Conservation (phyloP, 2,113 vertebrate species). For the Alosa alosa region DNA sequence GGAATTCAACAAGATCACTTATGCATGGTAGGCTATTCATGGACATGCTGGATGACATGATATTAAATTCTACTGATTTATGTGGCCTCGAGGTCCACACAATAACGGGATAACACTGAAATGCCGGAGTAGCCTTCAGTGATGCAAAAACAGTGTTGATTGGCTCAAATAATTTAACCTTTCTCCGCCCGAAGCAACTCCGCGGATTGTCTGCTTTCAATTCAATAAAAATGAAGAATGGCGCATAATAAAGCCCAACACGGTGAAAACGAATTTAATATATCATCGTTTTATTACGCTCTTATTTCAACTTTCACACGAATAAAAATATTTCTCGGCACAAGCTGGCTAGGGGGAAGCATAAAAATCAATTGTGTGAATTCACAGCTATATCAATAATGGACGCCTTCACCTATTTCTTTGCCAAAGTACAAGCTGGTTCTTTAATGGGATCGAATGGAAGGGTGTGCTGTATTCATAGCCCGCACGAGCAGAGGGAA, state of each 20-base stretch:
- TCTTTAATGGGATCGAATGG: conserved; percentile 57
- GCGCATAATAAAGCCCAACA: conserved; percentile 75
- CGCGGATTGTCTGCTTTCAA: conserved; percentile 68
- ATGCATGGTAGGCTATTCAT: conserved; percentile 25
- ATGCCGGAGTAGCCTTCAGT: conserved; percentile 44
- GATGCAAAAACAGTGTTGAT: conserved; percentile 55
- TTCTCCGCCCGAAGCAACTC: conserved; percentile 62
- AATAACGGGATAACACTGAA: conserved; percentile 31
- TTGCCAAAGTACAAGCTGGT: conserved; percentile 55
- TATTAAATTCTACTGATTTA: conserved; percentile 42
- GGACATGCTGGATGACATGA: conserved; percentile 39
- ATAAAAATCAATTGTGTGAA: conserved; percentile 82
- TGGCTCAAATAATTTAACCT: conserved; percentile 76
- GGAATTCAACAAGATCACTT: conserved; percentile 10
- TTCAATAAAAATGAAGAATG: conserved; percentile 80
- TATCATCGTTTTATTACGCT: conserved; percentile 82
- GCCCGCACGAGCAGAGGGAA: conserved; percentile 21
- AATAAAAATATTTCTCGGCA: conserved; percentile 78
- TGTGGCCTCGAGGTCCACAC: conserved; percentile 43
- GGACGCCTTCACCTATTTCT: conserved; percentile 55
- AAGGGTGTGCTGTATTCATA: conserved; percentile 57
- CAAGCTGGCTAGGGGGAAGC: conserved; percentile 77
- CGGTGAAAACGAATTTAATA: conserved; percentile 79
- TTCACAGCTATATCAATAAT: conserved; percentile 76
- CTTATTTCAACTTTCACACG: conserved; percentile 79